Evolutionary conservation across 1,140 invertebrate genomes (phyloP).

Genomic region (Megathymus violae): DNA sequence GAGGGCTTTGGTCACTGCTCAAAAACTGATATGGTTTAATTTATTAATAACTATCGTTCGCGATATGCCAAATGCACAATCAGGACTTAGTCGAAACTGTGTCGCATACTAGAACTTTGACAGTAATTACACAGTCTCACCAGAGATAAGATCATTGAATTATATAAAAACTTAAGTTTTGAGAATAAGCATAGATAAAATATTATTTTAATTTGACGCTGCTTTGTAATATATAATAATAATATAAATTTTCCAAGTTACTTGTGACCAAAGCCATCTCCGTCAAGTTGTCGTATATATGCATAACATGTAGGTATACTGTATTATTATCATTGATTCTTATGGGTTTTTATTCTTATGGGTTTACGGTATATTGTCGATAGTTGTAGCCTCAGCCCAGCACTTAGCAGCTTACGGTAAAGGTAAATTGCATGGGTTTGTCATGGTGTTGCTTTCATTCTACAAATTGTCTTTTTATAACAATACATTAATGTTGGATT

Average conservation of each 20-base stretch:
- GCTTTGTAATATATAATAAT: too few relatives aligned
- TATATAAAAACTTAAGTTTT: too few relatives aligned
- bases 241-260: too few relatives aligned
- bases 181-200: background rate
- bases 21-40: too few relatives aligned
- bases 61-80: too few relatives aligned
- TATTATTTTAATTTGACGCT: too few relatives aligned
- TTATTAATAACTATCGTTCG: too few relatives aligned
- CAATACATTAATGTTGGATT: constrained; percentile 13
- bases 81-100: too few relatives aligned
- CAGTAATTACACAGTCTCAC: too few relatives aligned
- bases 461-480: constrained; percentile 46
- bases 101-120: too few relatives aligned
- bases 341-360: constrained; percentile 38
- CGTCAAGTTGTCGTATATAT: constrained; percentile 4
- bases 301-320: constrained; percentile 1
- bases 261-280: constrained; percentile 17
- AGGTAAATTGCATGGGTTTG: constrained; percentile 75
- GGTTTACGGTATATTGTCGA: constrained; percentile 60
- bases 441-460: constrained; percentile 55
- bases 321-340: constrained; percentile 44
- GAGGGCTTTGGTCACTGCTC: constrained; percentile 44
- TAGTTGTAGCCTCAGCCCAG: constrained; percentile 59
- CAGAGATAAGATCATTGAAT: too few relatives aligned
- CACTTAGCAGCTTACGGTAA: constrained; percentile 69